Evolutionary conservation across 2,888 invertebrate genomes (phyloP).

Genomic region (Pecten maximus): DNA sequence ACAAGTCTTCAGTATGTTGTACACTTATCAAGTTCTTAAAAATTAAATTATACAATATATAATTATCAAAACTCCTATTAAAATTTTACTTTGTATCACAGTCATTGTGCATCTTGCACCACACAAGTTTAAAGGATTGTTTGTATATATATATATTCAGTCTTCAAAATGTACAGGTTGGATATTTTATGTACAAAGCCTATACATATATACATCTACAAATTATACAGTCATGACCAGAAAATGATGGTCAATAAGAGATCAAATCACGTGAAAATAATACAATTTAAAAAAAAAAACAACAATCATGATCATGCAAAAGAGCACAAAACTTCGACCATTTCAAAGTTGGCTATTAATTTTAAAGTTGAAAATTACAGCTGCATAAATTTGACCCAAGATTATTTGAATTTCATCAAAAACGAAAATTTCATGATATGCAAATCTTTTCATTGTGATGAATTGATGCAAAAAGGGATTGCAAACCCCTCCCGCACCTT

Average conservation of each 20-base stretch:
- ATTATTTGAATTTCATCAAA: no score
- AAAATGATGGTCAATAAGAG: not conserved
- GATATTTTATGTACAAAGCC: not conserved
- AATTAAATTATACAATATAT: conserved; percentile 30
- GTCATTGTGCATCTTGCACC: conserved; percentile 30
- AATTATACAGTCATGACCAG: not conserved
- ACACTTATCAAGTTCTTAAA: not conserved
- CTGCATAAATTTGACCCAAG: no score
- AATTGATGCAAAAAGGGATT: no score
- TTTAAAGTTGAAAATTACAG: no score
- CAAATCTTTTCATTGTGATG: no score
- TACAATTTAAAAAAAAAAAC: not conserved
- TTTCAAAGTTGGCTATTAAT: no score
- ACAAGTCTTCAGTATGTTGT: not conserved
- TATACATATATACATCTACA: conserved; percentile 8
- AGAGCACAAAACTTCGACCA: no score
- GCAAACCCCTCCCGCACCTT: no score
- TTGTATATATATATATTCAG: not conserved
- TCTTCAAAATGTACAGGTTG: not conserved
- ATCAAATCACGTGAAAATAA: not conserved
- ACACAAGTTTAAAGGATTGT: not conserved
- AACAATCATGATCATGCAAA: not conserved
- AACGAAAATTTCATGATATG: no score
- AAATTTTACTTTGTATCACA: conserved; percentile 13
- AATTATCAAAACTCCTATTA: conserved; percentile 15